phyloP scores from a whole-genome alignment of 2,113 vertebrate species.

The Engraulis encrasicolus region DNA sequence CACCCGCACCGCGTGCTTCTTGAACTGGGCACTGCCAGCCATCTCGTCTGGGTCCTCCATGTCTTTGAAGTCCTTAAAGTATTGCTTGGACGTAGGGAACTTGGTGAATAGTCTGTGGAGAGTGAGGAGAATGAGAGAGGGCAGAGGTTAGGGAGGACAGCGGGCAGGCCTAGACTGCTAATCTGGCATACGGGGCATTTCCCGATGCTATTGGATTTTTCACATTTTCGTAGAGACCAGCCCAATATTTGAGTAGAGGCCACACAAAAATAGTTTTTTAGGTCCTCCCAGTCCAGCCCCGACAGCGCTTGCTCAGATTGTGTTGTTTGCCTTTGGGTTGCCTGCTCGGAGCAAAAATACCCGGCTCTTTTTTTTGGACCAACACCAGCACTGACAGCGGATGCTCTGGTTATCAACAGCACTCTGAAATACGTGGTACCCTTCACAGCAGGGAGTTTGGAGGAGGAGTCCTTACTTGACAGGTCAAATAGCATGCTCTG shows the following conservation, averaged over 20 bases:
- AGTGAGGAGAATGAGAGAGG: too few relatives aligned
- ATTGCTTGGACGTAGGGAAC: slow-evolving; percentile 89
- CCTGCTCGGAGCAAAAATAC: too few relatives aligned
- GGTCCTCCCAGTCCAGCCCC: too few relatives aligned
- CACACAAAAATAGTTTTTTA: too few relatives aligned
- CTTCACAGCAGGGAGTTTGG: not conserved
- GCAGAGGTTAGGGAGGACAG: slow-evolving; percentile 4
- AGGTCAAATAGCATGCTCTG: not conserved
- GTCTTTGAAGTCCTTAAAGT: slow-evolving; percentile 90
- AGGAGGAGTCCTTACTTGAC: not conserved
- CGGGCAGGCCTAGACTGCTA: too few relatives aligned
- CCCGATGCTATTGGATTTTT: too few relatives aligned
- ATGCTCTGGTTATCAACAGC: not conserved
- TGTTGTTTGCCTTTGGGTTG: slow-evolving; percentile 3
- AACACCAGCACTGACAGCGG: too few relatives aligned
- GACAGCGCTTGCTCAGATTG: not conserved
- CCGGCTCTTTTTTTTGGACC: too few relatives aligned
- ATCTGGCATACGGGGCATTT: too few relatives aligned
- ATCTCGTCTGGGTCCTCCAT: slow-evolving; percentile 70
- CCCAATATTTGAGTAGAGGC: too few relatives aligned
- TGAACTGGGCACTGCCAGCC: slow-evolving; percentile 74
- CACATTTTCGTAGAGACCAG: too few relatives aligned
- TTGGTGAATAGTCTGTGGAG: slow-evolving; percentile 88
- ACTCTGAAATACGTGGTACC: not conserved
- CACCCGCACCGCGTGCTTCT: slow-evolving; percentile 84